Evolutionary conservation across 2,888 invertebrate genomes (phyloP), one percentile per base, ranked within the genome.

Genomic region (Melanophora roralis): DNA sequence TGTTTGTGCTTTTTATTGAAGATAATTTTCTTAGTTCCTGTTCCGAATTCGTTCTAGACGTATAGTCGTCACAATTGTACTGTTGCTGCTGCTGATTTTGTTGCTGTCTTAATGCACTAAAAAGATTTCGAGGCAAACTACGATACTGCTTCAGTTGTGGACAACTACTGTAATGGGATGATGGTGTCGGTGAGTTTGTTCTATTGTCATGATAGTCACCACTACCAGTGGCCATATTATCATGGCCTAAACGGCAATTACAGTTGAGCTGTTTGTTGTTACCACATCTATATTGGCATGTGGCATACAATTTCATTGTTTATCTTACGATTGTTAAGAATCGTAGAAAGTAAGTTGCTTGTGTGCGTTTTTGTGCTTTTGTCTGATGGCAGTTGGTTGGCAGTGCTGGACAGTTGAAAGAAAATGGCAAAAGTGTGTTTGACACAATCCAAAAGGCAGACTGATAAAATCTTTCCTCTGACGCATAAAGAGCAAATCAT

Each of bases 211-310:
- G 87, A 69, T 81, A 82, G 73, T 81, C 82, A 81, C 85, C 84
- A 81, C 85, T 83, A 74, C 85, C 85, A 83, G 85, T 82, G 81
- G 85, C 88, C 87, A 88, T 88, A 85, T 84, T 86, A 87, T 85
- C 84, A 84, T 76, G 80, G 59, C 86, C 80, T 55, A 78, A 81
- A 71, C 78, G 81, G 60, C 81, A 82, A 67, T 83, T 68, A 59
- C 72, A 81, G 81, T 82, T 78, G 78, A 76, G 78, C 81, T 82
- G 74, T 81, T 83, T 81, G 82, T 78, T 85, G 83, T 87, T 87
- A 85, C 88, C 87, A 85, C 88, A 88, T 83, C 88, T 85, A 86
- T 88, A 88, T 85, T 88, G 87, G 82, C 88, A 88, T 86, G 88
- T 86, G 81, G 88, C 88, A 85, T 88, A 86, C 84, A 87, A 86